Percentiles rank a stretch among this genome's conserved stretches.
Evolutionary conservation across 2,797 vertebrate species (phyloP).

Genomic region (Taenioides sp.): DNA sequence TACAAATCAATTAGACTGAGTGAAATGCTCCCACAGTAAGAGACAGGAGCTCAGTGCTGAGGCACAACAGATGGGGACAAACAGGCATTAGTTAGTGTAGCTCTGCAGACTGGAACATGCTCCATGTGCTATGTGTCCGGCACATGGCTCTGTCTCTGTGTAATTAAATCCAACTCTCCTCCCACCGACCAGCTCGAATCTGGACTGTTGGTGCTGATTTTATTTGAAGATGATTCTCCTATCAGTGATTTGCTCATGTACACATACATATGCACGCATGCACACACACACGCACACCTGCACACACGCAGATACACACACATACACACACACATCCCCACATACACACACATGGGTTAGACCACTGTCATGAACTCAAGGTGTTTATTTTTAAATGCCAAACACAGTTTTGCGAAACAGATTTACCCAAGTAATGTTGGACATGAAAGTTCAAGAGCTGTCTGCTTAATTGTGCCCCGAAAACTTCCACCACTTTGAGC

Average conservation of each 20-base stretch:
- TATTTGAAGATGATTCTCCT: constrained; percentile 12
- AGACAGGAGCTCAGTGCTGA: constrained; percentile 46
- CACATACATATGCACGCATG: too few relatives aligned
- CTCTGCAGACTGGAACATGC: constrained; percentile 55
- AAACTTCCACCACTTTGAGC: background rate
- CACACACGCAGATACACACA: background rate
- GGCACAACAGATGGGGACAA: constrained; percentile 66
- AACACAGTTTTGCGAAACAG: background rate
- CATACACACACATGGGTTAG: background rate
- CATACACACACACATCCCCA: background rate
- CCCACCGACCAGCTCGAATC: constrained; percentile 46
- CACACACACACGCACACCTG: background rate
- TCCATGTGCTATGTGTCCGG: constrained; percentile 41
- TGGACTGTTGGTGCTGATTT: constrained; percentile 30
- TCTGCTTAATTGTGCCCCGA: background rate
- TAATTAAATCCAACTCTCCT: constrained; percentile 52
- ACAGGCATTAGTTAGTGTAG: constrained; percentile 57
- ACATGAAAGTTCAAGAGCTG: background rate
- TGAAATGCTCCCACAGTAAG: constrained; percentile 48
- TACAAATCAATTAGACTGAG: constrained; percentile 63
- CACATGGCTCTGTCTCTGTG: constrained; percentile 43
- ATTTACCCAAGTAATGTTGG: background rate
- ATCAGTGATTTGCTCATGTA: background rate
- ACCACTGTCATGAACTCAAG: background rate
- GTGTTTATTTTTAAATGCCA: background rate